phyloP scores from a whole-genome alignment of 2,797 vertebrate genomes.

The Bovichtus diacanthus region DNA sequence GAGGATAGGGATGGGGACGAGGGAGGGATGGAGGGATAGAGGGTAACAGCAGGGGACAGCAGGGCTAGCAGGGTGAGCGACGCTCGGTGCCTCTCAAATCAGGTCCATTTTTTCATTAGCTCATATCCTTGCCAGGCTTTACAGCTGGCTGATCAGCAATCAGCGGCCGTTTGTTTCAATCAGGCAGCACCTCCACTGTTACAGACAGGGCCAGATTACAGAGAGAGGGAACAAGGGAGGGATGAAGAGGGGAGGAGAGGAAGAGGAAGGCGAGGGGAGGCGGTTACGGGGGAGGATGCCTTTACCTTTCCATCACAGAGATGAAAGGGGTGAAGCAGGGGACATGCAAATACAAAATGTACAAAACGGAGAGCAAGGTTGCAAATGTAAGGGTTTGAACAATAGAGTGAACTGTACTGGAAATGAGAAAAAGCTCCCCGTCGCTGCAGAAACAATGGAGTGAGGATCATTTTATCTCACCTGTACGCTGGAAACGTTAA shows the following conservation, averaged over 20 bases:
- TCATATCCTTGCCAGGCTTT: conserved; percentile 93
- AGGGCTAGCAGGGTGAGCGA: conserved; percentile 81
- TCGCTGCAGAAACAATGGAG: conserved; percentile 64
- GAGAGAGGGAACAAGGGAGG: conserved; percentile 63
- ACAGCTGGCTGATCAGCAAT: conserved; percentile 95
- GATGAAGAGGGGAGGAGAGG: conserved; percentile 49
- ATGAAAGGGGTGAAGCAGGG: conserved; percentile 79
- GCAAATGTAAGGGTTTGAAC: conserved; percentile 60
- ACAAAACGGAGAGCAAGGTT: conserved; percentile 61
- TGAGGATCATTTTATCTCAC: conserved; percentile 69
- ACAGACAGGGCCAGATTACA: conserved; percentile 83
- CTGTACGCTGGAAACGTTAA: conserved; percentile 52
- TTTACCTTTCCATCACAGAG: conserved; percentile 70
- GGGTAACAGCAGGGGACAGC: conserved; percentile 82
- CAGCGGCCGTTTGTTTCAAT: conserved; percentile 95
- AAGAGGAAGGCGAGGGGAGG: conserved; percentile 38
- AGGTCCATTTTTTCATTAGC: conserved; percentile 93
- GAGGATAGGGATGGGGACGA: conserved; percentile 64
- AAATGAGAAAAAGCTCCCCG: conserved; percentile 64
- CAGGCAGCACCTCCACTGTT: conserved; percentile 82
- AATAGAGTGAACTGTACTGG: conserved; percentile 60
- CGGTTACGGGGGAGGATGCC: conserved; percentile 52
- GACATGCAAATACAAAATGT: conserved; percentile 75
- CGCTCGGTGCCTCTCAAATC: conserved; percentile 86
- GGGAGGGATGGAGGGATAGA: conserved; percentile 70